Percentiles rank a stretch among this genome's conserved stretches.
These are phyloP conservation scores for Eubucco bourcierii DNA, from an alignment of 2,113 vertebrate genomes.

Conservation along the genomic window DNA sequence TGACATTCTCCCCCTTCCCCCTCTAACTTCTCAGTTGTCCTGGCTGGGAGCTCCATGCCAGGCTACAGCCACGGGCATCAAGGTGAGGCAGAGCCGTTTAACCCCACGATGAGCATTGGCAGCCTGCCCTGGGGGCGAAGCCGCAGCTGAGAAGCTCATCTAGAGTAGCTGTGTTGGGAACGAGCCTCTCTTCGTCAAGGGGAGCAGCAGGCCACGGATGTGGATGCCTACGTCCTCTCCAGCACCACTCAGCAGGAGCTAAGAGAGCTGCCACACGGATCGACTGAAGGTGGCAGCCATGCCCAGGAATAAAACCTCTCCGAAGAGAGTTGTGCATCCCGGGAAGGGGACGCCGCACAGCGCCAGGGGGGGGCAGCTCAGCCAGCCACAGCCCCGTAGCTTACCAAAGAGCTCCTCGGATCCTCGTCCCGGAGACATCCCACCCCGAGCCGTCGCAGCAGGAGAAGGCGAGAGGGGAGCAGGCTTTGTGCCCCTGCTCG, in stretches of 20 bases:
- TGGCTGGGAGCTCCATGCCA: background rate
- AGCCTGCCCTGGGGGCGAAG: background rate
- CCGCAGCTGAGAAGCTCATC: background rate
- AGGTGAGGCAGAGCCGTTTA: background rate
- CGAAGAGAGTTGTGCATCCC: background rate
- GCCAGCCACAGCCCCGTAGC: background rate
- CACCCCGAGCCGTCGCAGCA: background rate
- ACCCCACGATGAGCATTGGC: background rate
- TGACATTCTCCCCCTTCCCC: too few relatives aligned
- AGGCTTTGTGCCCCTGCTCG: background rate
- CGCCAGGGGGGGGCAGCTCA: background rate
- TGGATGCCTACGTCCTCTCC: accelerated
- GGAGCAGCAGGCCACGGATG: background rate
- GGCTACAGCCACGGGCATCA: background rate
- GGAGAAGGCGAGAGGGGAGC: background rate
- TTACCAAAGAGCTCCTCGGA: conserved; percentile 20
- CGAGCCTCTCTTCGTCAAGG: background rate
- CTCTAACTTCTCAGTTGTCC: background rate
- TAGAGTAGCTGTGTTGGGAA: background rate
- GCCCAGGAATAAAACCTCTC: background rate
- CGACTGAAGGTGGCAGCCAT: background rate
- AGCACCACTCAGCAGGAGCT: background rate
- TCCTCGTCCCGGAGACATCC: background rate
- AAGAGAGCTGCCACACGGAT: background rate
- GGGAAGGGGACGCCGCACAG: background rate